phyloP scores from a whole-genome alignment of 2,113 vertebrate genomes.

The Oncorhynchus gorbuscha region DNA sequence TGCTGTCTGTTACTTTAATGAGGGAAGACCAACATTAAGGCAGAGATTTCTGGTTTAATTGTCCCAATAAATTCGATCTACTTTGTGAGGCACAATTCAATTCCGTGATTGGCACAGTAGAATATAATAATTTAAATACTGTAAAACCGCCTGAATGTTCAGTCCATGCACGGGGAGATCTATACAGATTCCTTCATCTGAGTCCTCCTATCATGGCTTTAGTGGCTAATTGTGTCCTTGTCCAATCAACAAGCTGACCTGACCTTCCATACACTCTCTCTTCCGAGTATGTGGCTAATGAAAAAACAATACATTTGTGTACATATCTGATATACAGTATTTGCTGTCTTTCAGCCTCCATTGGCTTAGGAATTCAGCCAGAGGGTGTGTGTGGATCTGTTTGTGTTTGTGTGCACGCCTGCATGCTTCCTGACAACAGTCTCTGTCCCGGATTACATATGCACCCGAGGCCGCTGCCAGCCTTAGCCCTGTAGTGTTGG shows the following conservation, averaged over 20 bases:
- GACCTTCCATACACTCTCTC: background rate
- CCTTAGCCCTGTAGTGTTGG: constrained; percentile 5
- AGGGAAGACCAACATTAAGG: too few species aligned
- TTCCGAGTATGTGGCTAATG: background rate
- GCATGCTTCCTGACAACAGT: background rate
- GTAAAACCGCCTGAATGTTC: too few species aligned
- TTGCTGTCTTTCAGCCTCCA: background rate
- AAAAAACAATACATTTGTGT: background rate
- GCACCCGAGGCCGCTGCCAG: constrained; percentile 32
- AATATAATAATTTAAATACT: too few species aligned
- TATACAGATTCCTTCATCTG: too few species aligned
- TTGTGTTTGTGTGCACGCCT: background rate
- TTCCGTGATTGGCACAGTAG: too few species aligned
- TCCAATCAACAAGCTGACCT: background rate
- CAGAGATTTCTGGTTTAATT: too few species aligned
- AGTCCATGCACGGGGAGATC: too few species aligned
- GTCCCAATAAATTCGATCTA: too few species aligned
- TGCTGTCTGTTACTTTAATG: too few species aligned
- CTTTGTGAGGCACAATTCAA: too few species aligned
- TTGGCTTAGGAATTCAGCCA: background rate
- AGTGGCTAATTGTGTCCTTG: background rate
- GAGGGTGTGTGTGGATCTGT: background rate
- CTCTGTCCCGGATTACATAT: constrained; percentile 38
- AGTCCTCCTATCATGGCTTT: background rate
- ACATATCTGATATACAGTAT: background rate